A percentile compares a stretch with the other conserved stretches of the same genome.
Evolutionary conservation across 2,888 invertebrate species (phyloP).

Genomic region (Incurvaria masculella): DNA sequence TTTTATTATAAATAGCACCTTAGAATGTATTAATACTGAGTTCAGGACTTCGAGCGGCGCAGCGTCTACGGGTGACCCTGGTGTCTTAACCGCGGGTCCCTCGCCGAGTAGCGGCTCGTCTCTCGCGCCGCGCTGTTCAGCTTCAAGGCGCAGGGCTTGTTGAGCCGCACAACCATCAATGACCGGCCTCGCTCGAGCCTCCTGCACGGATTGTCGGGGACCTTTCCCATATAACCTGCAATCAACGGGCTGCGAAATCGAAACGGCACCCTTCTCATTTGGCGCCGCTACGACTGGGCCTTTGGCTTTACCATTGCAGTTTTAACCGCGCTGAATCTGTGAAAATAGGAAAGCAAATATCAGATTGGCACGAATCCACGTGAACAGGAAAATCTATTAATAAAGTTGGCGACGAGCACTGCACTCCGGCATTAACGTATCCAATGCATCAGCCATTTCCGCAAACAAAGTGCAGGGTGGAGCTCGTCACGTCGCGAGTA

Average conservation of each 20-base stretch:
- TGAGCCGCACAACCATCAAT: constrained; percentile 58
- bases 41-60: background rate
- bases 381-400: too few relatives aligned
- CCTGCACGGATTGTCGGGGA: background rate
- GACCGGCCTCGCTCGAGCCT: constrained; percentile 26
- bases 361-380: too few relatives aligned
- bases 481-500: too few relatives aligned
- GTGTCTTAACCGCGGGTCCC: constrained; percentile 59
- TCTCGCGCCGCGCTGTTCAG: constrained; percentile 50
- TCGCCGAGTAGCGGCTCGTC: constrained; percentile 48
- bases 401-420: too few relatives aligned
- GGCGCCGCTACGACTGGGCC: background rate
- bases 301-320: too few relatives aligned
- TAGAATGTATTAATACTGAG: background rate
- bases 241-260: background rate
- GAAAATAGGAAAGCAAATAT: too few relatives aligned
- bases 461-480: too few relatives aligned
- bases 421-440: too few relatives aligned
- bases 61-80: constrained; percentile 29
- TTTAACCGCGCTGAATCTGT: too few relatives aligned
- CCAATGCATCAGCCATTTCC: too few relatives aligned
- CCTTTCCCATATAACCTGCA: background rate
- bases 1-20: background rate
- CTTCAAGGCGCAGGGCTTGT: constrained; percentile 48
- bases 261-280: background rate